Conservation (phyloP, 2,113 vertebrate genomes). For the Ctenomys sociabilis region DNA sequence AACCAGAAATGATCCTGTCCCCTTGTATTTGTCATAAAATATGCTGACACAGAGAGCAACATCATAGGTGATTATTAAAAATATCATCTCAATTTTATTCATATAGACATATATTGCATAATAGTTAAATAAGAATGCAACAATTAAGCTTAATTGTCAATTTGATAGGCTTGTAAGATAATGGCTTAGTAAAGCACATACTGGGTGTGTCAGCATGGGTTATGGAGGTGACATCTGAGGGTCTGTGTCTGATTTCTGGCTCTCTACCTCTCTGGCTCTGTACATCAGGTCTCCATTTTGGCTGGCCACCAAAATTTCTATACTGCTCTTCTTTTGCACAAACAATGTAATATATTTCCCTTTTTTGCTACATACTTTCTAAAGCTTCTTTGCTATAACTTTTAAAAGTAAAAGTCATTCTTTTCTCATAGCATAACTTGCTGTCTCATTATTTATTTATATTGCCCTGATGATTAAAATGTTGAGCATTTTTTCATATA, state of each 20-base stretch:
- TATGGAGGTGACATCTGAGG: not conserved
- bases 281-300: not conserved
- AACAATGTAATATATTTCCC: not conserved
- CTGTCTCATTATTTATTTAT: not conserved
- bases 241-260: not conserved
- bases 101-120: not conserved
- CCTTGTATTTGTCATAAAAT: not conserved
- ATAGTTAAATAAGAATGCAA: not conserved
- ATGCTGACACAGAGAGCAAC: not conserved
- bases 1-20: not conserved
- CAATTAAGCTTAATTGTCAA: not conserved
- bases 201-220: not conserved
- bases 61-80: not conserved
- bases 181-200: not conserved
- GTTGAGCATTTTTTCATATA: no score
- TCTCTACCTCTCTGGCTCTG: not conserved
- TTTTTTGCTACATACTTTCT: not conserved
- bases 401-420: not conserved
- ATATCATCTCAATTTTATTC: not conserved
- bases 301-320: not conserved
- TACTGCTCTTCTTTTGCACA: not conserved
- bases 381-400: no score
- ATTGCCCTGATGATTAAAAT: not conserved
- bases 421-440: not conserved
- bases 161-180: not conserved